These are phyloP conservation scores for Drosophila pectinifera DNA, from an alignment of 1,140 invertebrate species.

Conservation along the genomic window DNA sequence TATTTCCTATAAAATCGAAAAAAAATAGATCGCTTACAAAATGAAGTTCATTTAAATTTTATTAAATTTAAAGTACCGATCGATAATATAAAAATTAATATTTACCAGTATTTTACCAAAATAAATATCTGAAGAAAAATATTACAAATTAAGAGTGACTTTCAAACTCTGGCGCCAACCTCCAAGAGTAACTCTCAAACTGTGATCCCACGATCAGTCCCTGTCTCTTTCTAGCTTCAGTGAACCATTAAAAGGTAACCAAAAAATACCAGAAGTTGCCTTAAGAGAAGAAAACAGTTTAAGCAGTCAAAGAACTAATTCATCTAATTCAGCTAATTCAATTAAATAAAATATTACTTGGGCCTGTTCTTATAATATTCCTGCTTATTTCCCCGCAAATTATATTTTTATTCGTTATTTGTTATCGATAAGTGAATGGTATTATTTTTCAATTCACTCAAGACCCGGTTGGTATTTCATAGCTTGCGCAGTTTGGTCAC, in stretches of 20 bases:
- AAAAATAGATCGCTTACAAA: too few relatives aligned
- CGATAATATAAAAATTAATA: background rate
- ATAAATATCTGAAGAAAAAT: too few relatives aligned
- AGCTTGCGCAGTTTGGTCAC: too few relatives aligned
- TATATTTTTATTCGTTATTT: background rate
- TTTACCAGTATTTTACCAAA: too few relatives aligned
- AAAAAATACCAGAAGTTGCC: conserved; percentile 1
- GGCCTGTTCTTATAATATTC: rapidly evolving
- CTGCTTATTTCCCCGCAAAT: background rate
- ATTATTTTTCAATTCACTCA: too few relatives aligned
- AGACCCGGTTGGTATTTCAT: too few relatives aligned
- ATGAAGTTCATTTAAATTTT: background rate
- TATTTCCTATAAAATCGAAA: background rate
- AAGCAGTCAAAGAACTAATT: too few relatives aligned
- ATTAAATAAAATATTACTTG: background rate
- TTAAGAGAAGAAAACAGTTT: background rate
- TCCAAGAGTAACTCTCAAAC: conserved; percentile 27
- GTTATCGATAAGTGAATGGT: too few relatives aligned
- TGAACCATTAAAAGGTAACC: background rate
- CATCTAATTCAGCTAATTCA: too few relatives aligned
- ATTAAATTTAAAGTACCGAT: background rate
- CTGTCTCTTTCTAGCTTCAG: conserved; percentile 2
- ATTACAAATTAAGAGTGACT: conserved; percentile 22
- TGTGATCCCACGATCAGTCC: background rate
- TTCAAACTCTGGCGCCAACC: conserved; percentile 18